Percentiles rank a stretch among this genome's conserved stretches.
Evolutionary conservation across 2,113 vertebrate genomes (phyloP).

Genomic region (Guaruba guarouba): DNA sequence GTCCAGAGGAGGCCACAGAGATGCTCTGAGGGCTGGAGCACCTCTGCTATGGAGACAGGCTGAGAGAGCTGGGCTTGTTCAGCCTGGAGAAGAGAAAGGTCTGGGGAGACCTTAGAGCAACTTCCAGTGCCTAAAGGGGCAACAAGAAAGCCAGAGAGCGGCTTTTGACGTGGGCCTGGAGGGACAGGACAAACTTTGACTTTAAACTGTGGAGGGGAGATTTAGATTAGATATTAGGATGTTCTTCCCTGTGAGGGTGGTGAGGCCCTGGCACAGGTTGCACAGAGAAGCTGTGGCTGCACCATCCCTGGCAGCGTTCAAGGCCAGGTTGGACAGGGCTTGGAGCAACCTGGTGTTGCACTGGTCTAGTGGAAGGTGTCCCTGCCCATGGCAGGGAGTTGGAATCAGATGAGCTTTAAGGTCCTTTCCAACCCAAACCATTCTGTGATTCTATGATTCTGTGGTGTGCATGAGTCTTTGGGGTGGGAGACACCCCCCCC

Average conservation of each 20-base stretch:
- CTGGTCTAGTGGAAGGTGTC: not conserved
- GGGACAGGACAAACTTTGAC: not conserved
- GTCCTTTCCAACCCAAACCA: too few species aligned
- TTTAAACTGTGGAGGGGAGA: not conserved
- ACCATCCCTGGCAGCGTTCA: not conserved
- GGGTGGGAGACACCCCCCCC: not conserved
- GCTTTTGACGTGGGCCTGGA: not conserved
- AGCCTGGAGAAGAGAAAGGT: not conserved
- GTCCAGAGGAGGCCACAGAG: not conserved
- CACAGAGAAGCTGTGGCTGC: not conserved
- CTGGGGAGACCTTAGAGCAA: not conserved
- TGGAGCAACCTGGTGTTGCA: not conserved
- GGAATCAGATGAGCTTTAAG: too few species aligned
- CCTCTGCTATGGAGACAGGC: not conserved
- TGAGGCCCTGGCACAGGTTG: not conserved
- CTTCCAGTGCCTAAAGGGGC: not conserved
- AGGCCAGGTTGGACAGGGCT: not conserved
- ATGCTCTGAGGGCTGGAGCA: not conserved
- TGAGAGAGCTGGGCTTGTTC: not conserved
- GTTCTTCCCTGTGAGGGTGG: not conserved
- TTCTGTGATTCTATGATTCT: too few species aligned
- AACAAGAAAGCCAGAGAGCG: not conserved
- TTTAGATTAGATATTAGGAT: not conserved
- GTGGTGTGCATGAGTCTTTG: accelerated
- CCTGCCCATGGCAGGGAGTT: not conserved